phyloP scores from a whole-genome alignment of 2,797 vertebrate genomes.

The Rhabdomys pumilio region DNA sequence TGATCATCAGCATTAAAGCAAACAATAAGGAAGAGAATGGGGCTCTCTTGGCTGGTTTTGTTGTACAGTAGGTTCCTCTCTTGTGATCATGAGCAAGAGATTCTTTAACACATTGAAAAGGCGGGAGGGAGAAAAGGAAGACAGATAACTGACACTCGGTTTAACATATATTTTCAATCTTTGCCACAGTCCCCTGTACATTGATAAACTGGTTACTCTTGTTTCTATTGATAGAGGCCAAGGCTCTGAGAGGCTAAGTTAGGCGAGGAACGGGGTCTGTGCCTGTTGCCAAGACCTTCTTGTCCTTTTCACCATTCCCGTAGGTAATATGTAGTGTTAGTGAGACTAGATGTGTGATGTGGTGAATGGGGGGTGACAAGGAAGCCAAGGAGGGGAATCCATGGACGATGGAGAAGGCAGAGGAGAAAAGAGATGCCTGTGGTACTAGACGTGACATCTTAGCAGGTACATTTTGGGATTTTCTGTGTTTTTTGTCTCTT shows the following conservation, averaged over 20 bases:
- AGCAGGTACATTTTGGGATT: not conserved
- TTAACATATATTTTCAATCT: constrained; percentile 1
- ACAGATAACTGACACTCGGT: not conserved
- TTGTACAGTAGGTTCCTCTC: not conserved
- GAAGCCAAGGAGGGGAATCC: not conserved
- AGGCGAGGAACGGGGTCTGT: not conserved
- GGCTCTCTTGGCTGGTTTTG: not conserved
- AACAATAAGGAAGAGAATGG: not conserved
- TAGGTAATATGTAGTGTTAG: not conserved
- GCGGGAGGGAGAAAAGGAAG: not conserved
- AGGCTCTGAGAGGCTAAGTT: not conserved
- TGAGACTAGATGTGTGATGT: not conserved
- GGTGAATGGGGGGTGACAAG: not conserved
- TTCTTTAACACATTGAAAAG: not conserved
- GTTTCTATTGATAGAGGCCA: not conserved
- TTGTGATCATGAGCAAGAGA: not conserved
- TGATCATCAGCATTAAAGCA: constrained; percentile 4
- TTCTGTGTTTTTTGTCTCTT: not conserved
- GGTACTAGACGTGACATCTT: not conserved
- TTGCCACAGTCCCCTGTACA: not conserved
- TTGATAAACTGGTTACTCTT: not conserved
- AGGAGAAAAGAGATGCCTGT: not conserved
- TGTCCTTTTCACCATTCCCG: not conserved
- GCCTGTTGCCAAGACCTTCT: not conserved
- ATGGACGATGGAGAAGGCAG: not conserved